A percentile compares a stretch with the other conserved stretches of the same genome.
phyloP scores from a whole-genome alignment of 2,797 vertebrate species.

The Sciaenops ocellatus region DNA sequence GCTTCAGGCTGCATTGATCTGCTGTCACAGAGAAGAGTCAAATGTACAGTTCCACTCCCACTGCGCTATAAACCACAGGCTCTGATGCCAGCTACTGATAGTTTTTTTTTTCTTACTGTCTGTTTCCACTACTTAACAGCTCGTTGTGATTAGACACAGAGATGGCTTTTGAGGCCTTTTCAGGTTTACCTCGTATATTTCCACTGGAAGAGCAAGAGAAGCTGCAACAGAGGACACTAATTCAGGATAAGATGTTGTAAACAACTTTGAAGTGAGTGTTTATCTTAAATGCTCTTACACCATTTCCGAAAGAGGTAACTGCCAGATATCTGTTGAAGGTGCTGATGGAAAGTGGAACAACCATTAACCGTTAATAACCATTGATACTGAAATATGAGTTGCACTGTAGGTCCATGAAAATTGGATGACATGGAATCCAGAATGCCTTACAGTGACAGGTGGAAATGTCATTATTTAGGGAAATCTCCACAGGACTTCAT shows the following conservation, averaged over 20 bases:
- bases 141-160: conserved; percentile 36
- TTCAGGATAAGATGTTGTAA: conserved; percentile 26
- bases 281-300: conserved; percentile 31
- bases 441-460: not conserved
- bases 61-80: conserved; percentile 49
- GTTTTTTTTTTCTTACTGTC: conserved; percentile 38
- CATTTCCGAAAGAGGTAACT: conserved; percentile 23
- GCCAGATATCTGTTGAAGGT: conserved; percentile 11
- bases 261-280: conserved; percentile 48
- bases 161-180: conserved; percentile 11
- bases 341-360: conserved; percentile 6
- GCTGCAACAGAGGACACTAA: conserved; percentile 15
- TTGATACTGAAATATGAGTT: conserved; percentile 7
- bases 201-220: not conserved
- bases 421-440: not conserved
- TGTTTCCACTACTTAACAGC: conserved; percentile 46
- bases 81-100: conserved; percentile 39
- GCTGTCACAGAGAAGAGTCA: conserved; percentile 80
- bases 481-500: conserved; percentile 2
- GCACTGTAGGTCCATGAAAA: not conserved
- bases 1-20: conserved; percentile 83
- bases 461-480: conserved; percentile 1
- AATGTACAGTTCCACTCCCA: conserved; percentile 75
- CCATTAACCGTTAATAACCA: not conserved
- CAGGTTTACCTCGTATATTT: conserved; percentile 25